Evolutionary conservation across 1,140 invertebrate genomes (phyloP), one percentile per base, ranked within the genome.

Genomic region (Heliconius eleuchia): DNA sequence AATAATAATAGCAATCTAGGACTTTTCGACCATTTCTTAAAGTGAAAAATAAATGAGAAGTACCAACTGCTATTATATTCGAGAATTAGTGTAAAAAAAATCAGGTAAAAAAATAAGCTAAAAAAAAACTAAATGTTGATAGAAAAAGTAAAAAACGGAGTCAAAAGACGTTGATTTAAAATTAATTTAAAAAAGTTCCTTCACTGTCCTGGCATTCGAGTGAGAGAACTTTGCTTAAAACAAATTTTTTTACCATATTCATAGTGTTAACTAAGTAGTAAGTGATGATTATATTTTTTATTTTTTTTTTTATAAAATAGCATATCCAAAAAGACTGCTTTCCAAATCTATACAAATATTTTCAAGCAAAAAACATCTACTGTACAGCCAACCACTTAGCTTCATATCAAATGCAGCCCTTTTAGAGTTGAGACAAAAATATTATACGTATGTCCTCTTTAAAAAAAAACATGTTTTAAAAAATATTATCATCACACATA

Each of bases 91-190:
- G 87, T 87, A 87, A 86, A 88, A 84, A 84, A 84, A 86, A 78
- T 79, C 77, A 85, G 81, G 80, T 83, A 87, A 91, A 92, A 92
- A 93, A 93, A 93, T 91, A 93, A 93, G 91, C 91, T 88, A 88
- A 90, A 86, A 88, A 87, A 74, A 73, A 80, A 81, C 84, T 84
- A 89, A 91, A 88, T 82, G 79, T 84, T 81, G 79, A 82, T 80
- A 86, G 82, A 84, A 80, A 85, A 87, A 82, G 74, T 78, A 85
- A 86, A 66, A 86, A 78, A 74, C 34, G 81, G 85, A 89, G 84
- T 80, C 50, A 76, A 55, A 80, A 83, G 73, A 83, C 79, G 79
- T 77, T 71, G 60, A 75, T 74, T 78, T 71, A 74, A 74, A 73
- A 74, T 70, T 78, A 73, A 73, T 60, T 46, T 55, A 39, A 66